phyloP scores from a whole-genome alignment of 2,113 vertebrate species.

The Rhinoderma darwinii region DNA sequence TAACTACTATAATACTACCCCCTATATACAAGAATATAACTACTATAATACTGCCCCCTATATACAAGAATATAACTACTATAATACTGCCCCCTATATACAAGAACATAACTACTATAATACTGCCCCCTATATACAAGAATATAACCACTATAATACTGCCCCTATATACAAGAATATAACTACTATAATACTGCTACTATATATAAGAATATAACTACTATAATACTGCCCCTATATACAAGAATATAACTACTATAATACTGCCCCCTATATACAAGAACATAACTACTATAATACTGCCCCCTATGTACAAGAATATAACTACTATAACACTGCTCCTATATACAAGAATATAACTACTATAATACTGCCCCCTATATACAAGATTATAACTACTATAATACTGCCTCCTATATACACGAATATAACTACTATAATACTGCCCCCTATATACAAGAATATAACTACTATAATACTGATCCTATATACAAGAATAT shows the following conservation, averaged over 20 bases:
- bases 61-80: neutral
- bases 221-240: neutral
- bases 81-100: neutral
- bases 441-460: too few species aligned
- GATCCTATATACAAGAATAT: too few species aligned
- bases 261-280: too few species aligned
- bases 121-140: neutral
- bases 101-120: slow-evolving; percentile 4
- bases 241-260: neutral
- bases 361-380: neutral
- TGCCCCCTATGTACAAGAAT: neutral
- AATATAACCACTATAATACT: neutral
- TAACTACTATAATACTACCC: neutral
- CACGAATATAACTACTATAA: too few species aligned
- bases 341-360: neutral
- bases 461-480: too few species aligned
- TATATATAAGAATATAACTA: neutral
- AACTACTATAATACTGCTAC: slow-evolving; percentile 1
- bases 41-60: neutral
- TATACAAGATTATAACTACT: neutral
- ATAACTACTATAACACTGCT: too few species aligned
- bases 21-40: neutral
- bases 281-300: too few species aligned
- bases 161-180: neutral
- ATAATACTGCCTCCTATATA: neutral